Conservation (phyloP, 2,113 vertebrate genomes). For the Triplophysa dalaica region DNA sequence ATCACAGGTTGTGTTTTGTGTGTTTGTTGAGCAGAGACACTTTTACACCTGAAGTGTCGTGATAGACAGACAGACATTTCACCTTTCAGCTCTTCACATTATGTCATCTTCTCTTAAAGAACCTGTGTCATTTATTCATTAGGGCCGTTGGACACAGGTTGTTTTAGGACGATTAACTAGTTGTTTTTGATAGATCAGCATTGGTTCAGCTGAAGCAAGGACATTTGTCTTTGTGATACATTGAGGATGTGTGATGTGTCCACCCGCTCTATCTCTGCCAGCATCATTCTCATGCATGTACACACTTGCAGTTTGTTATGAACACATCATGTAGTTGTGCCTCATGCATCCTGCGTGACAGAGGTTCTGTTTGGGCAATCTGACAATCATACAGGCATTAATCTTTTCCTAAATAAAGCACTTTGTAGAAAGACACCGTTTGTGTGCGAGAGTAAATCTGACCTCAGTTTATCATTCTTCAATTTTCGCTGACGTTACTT, state of each 20-base stretch:
- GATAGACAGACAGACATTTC: too few species aligned
- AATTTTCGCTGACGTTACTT: neutral
- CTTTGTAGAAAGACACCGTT: neutral
- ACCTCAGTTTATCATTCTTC: neutral
- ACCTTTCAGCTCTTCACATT: too few species aligned
- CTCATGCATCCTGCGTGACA: neutral
- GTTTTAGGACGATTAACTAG: too few species aligned
- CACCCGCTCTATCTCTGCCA: neutral
- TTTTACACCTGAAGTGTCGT: too few species aligned
- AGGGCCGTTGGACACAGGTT: too few species aligned
- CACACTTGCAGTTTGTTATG: conserved; percentile 20
- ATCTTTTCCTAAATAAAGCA: neutral
- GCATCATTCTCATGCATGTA: neutral
- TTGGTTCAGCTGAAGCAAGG: neutral
- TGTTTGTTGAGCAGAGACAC: neutral
- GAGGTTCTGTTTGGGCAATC: neutral
- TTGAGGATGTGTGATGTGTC: neutral
- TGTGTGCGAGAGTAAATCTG: neutral
- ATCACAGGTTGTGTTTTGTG: neutral
- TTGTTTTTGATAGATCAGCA: too few species aligned
- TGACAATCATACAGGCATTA: neutral
- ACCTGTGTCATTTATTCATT: too few species aligned
- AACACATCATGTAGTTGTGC: neutral
- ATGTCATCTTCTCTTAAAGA: too few species aligned
- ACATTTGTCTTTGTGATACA: neutral